Evolutionary conservation across 1,140 invertebrate species (phyloP), one percentile per base, ranked within the genome.

Genomic region (Musca vetustissima): DNA sequence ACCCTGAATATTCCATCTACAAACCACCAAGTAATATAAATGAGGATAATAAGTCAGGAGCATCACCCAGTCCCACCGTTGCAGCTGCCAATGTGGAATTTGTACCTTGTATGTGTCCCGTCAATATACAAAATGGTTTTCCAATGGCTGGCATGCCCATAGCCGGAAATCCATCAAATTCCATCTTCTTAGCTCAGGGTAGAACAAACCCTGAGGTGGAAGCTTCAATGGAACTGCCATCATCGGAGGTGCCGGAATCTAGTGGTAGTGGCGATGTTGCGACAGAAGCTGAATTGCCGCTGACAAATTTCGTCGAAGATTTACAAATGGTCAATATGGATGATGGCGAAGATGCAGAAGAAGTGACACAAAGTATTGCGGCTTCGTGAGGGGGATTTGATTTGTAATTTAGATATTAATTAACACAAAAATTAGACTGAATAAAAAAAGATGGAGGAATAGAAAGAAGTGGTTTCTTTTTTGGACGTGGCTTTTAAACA

Each of bases 31-130:
- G 36, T 13, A 43, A 43, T 43, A 4, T 43, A 7, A 6, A 43
- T 9, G 36, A 43, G 11, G 36, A 43, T 1, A 43, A 43, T 43
- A 48, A 49, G 25, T 28, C 64, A 2, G 19, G 17, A 22, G 36
- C 36, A 43, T 43, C 36, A 8, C 14, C 53, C 57, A 17, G 19
- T 22, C 48, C 19, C 59, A 17, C 13, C n/a, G 32, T 6, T n/a
- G 4, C 52, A 13, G 36, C 1, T 1, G 36, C 49, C 57, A 68
- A 75, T 67, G 74, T 81, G 2, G 76, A 81, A 55, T 80, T 81
- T 13, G 79, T 81, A 55, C 79, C 79, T 65, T 81, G 79, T 73
- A 81, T 81, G 79, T 81, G 79, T 36, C 79, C 79, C 2, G 68
- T 81, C 1, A 81, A 73, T 66, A 71, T 80, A 13, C 53, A 57